Conservation (phyloP, 2,888 invertebrate species). For the Phortica okadai region DNA sequence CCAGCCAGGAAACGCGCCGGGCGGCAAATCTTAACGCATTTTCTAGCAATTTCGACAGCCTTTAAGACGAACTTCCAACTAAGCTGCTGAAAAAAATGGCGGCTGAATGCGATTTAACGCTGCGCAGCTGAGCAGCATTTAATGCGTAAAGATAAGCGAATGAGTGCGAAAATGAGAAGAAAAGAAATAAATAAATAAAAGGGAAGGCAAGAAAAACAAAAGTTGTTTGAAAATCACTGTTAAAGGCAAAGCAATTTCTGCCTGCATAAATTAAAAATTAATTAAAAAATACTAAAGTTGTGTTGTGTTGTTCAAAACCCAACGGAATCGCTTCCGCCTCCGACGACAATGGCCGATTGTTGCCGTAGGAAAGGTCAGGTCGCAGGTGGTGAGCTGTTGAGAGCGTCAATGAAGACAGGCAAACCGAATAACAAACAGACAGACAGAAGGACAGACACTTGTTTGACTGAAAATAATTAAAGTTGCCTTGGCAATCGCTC, state of each 20-base stretch:
- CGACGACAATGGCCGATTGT: background rate
- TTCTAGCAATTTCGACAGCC: background rate
- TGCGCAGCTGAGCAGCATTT: too few species aligned
- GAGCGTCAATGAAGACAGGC: background rate
- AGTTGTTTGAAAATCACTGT: background rate
- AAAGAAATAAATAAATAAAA: background rate
- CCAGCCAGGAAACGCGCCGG: background rate
- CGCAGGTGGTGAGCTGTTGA: too few species aligned
- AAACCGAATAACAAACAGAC: background rate
- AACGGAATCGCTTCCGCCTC: background rate
- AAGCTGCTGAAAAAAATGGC: too few species aligned
- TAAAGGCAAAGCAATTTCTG: background rate
- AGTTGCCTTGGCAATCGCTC: slow-evolving; percentile 40
- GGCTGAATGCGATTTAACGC: too few species aligned
- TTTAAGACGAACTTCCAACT: too few species aligned
- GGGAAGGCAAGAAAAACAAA: background rate
- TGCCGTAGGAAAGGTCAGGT: too few species aligned
- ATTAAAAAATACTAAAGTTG: slow-evolving; percentile 52
- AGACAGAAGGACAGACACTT: background rate
- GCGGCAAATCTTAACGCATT: background rate
- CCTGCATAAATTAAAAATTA: slow-evolving; percentile 69
- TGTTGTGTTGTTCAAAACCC: background rate
- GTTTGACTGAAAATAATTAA: slow-evolving; percentile 52
- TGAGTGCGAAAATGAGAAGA: background rate
- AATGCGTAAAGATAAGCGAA: too few species aligned